Base-by-base conservation (phyloP, 2,888 invertebrate species). In the Adineta ricciae region DNA sequence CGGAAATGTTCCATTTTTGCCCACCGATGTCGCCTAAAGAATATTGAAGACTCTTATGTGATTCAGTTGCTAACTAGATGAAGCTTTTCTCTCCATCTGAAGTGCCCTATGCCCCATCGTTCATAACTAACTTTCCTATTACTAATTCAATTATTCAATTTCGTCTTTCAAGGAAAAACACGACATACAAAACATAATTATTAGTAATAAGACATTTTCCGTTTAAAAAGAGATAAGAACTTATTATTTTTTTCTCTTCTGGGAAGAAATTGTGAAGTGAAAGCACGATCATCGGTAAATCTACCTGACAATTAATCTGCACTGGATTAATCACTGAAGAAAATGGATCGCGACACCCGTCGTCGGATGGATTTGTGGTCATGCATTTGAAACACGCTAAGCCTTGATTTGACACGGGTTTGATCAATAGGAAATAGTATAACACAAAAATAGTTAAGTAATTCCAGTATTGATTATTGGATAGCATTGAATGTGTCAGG, bases 1-100 rank as follows among this genome's bases (percentile, higher is more conserved):
- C 41, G 78, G 78, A 78, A 78, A 78, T 41, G 78, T 78, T 41
- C 78, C 78, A 41, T 41, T 78, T 64, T 64, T 64, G 27, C 27
- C 27, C 1, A 32, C 24, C 1, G 64, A 32, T 4, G 64, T 64
- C 19, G 64, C 64, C 64, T 64, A 7, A 64, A 64, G 16, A 64
- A 32, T 27, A 32, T 64, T 64, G 16, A 64, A 64, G 19, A 64
- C 5, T 64, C 64, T 32, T 32, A 32, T 64, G 11, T 32, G 16
- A 64, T 64, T 32, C 64, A 32, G 36, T 64, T 64, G 27, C 0
- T 19, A 36, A 64, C 32, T 64, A 32, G 19, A 64, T 64, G 27
- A 64, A 4, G 32, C 14, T 32, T 64, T 32, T 64, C 16, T 64
- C 27, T 19, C n/a, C n/a, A n/a, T 64, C 64, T 64, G 32, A 36